Evolutionary conservation across 2,113 vertebrate genomes (phyloP), one percentile per base, ranked within the genome.

Genomic region (Bos taurus): DNA sequence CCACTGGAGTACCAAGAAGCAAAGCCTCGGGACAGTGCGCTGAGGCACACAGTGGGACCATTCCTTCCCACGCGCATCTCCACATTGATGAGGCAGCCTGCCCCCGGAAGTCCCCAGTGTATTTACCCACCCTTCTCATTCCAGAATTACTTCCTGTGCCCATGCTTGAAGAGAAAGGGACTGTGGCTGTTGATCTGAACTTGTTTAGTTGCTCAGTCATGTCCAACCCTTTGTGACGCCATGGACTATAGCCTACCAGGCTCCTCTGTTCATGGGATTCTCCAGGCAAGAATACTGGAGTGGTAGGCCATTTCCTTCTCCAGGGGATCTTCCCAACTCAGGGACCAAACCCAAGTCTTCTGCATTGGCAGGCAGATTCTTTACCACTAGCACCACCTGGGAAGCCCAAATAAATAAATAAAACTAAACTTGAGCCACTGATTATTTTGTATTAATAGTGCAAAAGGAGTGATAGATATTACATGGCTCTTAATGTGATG

Each of bases 1-100:
- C 40, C 17, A 1, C 64, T 11, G 13, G 30, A 78, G 25, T 5
- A 6, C 30, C 48, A n/a, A 33, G 46, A 57, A 10, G 21, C 56
- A 90, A 13, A 62, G 81, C 36, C 28, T 77, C 12, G 2, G 40
- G 48, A 2, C 23, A 28, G 17, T 26, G 16, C 3, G 17, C 56
- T 25, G n/a, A 77, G n/a, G 11, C 80, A 50, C 54, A 14, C 13
- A 12, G 33, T 62, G 3, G 36, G 40, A n/a, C 60, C 6, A 0
- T 10, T 59, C 84, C 17, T 80, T 28, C 16, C 17, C 12, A 25
- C 1, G 11, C 0, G 5, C 33, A 19, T 43, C 40, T 87, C 4
- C 50, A 11, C 43, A 10, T 7, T 33, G n/a, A 19, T 3, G 26
- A 43, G 23, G 16, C 8, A 14, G 26, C 59, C n/a, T 2, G 0